A percentile compares a stretch with the other conserved stretches of the same genome.
phyloP scores from a whole-genome alignment of 2,888 invertebrate genomes.

The Dasypogon diadema region DNA sequence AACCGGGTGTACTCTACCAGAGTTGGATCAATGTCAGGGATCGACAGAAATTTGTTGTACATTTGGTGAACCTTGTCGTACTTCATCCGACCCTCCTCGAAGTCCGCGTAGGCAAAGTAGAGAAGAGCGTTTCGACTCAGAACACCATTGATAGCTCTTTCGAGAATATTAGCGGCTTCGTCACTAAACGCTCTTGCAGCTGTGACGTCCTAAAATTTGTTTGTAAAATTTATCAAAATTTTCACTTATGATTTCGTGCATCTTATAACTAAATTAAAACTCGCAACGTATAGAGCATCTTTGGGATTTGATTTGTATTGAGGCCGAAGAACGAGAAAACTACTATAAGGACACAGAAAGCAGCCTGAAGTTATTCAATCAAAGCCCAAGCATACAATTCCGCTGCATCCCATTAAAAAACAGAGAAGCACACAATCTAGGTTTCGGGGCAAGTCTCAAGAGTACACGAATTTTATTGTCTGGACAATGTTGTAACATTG shows the following conservation, averaged over 20 bases:
- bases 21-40: conserved; percentile 94
- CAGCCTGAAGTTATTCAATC: too few species aligned
- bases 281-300: conserved; percentile 62
- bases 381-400: conserved; percentile 55
- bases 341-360: not conserved
- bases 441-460: conserved; percentile 47
- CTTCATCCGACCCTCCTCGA: conserved; percentile 96
- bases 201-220: conserved; percentile 82
- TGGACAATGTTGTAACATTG: conserved; percentile 33
- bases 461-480: conserved; percentile 31
- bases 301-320: conserved; percentile 62
- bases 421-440: conserved; percentile 33
- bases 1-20: conserved; percentile 73
- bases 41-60: conserved; percentile 90
- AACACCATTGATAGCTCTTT: conserved; percentile 90
- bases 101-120: conserved; percentile 99
- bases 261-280: conserved; percentile 62
- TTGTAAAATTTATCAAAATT: conserved; percentile 36
- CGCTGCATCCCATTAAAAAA: conserved; percentile 56
- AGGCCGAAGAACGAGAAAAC: too few species aligned
- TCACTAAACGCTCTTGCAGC: conserved; percentile 93
- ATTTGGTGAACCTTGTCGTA: conserved; percentile 97
- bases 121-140: conserved; percentile 92
- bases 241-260: not conserved
- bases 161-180: conserved; percentile 95